Evolutionary conservation across 2,113 vertebrate species (phyloP), one percentile per base, ranked within the genome.

Genomic region (Mugil cephalus): DNA sequence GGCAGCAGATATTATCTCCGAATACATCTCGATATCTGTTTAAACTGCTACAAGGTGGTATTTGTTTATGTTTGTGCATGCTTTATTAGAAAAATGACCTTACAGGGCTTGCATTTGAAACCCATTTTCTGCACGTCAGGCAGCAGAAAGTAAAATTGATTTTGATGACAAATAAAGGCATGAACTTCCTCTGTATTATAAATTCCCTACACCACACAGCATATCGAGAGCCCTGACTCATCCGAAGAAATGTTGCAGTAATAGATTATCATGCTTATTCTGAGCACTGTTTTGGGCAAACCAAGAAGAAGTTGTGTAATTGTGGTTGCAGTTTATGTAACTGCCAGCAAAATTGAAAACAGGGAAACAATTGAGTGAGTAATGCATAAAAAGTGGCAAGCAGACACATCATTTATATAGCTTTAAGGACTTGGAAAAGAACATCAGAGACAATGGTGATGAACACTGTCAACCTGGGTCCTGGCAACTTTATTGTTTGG

Each of bases 241-340:
- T 81, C 56, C 35, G 30, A 42, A 74, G 50, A 74, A 78, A 51
- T 54, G 74, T 43, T 51, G 61, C 74, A n/a, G 60, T 74, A 77
- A 80, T 52, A 83, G 59, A 82, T 83, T 53, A 50, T 52, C 52
- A n/a, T 34, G 51, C 65, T 68, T 71, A 68, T 56, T 42, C 48
- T 51, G 53, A 35, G 48, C n/a, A 10, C 35, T 50, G 64, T 60
- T 74, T 79, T 71, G 61, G 76, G 66, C 34, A 14, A 79, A 74
- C 39, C 56, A 63, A 43, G 43, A 52, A 6, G 47, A 69, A 34
- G 35, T 52, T 48, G 53, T 65, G 48, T 65, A 70, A 66, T 68
- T 72, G 34, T 40, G 13, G 21, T 34, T 43, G 55, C 60, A 15
- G 56, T 82, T 83, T 82, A 62, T 68, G 21, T 78, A 65, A 77